Evolutionary conservation across 2,888 invertebrate species (phyloP), one percentile per base, ranked within the genome.

Genomic region (Clanis bilineata): DNA sequence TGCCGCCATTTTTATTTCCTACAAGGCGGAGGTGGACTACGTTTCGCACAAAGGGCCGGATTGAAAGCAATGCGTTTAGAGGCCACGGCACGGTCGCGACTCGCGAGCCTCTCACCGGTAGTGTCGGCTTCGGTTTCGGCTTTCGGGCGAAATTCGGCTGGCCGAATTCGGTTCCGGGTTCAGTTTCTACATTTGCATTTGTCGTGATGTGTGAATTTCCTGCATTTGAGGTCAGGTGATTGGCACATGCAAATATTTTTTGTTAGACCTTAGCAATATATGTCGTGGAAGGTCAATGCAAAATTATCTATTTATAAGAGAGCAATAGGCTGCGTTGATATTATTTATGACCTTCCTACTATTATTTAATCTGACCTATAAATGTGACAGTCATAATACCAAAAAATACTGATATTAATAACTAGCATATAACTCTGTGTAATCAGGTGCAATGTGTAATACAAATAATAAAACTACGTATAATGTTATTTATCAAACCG

Each of bases 41-140:
- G 71, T 69, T 57, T 58, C 57, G 61, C 69, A 77, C 78, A 82
- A 83, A 86, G 86, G 82, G 79, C 78, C 79, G 76, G 76, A 73
- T 77, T 75, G 79, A 82, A 85, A 85, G 83, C 80, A 71, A 76
- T 71, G 63, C 71, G 72, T 76, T 83, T 88, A 83, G 86, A 90
- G 90, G 90, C 84, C 90, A 83, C 81, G 76, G 57, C 18, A 39
- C 56, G 69, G 73, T 74, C 71, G 65, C 36, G 58, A 32, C n/a
- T n/a, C 72, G 56, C 36, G 58, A 32, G 58, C 39, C 51, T 51
- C 51, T 51, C 51, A 51, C 51, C 32, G 47, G 10, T 51, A 51
- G 51, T 18, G 51, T 7, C 18, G 15, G 10, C 10, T 10, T 32
- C 51, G 51, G 32, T 18, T 51, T 51, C 51, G 51, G 32, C 32